Conservation (phyloP, 2,888 invertebrate species). For the Lepetodrilus schrolli region DNA sequence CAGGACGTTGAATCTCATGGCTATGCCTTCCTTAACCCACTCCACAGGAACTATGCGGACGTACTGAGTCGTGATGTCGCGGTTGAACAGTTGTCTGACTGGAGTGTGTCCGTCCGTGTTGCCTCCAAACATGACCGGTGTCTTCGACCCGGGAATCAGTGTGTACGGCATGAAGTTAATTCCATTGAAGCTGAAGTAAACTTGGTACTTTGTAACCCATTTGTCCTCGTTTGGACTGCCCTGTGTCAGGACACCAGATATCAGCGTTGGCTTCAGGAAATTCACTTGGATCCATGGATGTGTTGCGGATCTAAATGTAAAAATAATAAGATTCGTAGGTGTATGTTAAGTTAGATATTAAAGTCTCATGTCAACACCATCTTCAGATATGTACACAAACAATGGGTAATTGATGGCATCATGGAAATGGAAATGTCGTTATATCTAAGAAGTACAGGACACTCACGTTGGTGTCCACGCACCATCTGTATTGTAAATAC, state of each 20-base stretch:
- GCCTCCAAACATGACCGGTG: conserved; percentile 50
- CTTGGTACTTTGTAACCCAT: conserved; percentile 56
- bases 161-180: conserved; percentile 56
- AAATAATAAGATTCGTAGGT: neutral
- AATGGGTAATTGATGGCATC: neutral
- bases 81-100: conserved; percentile 58
- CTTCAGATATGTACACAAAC: too few relatives aligned
- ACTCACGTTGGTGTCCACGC: conserved; percentile 60
- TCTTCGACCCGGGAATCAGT: conserved; percentile 44
- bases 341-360: too few relatives aligned
- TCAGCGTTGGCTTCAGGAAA: conserved; percentile 53
- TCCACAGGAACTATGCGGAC: conserved; percentile 55
- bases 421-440: neutral
- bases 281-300: conserved; percentile 62
- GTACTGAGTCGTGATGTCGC: conserved; percentile 58
- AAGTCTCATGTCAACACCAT: neutral
- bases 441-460: neutral
- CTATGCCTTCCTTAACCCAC: conserved; percentile 46
- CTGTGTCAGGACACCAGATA: conserved; percentile 62
- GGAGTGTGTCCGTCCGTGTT: conserved; percentile 53
- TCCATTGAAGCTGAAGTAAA: conserved; percentile 58
- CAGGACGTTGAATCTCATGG: conserved; percentile 55
- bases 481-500: conserved; percentile 51
- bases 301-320: conserved; percentile 17
- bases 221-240: conserved; percentile 50